A percentile compares a stretch with the other conserved stretches of the same genome.
phyloP scores from a whole-genome alignment of 37 sponge, comb jelly and placozoan species.

The Lycopodina hypogea region DNA sequence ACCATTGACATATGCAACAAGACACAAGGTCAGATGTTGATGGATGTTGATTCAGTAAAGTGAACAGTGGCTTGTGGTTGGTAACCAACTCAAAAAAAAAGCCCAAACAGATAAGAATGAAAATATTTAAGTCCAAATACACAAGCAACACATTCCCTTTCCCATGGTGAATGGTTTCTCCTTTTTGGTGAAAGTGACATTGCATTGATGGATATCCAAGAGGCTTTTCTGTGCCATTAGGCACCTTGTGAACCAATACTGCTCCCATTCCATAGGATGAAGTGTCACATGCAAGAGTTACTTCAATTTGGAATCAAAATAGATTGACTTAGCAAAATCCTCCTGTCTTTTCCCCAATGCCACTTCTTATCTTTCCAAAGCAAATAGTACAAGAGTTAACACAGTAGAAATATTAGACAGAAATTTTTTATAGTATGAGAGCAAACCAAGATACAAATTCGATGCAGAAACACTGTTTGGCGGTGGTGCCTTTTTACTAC shows the following conservation, averaged over 20 bases:
- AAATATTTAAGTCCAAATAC: constrained; percentile 14
- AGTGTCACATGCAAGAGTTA: constrained; percentile 12
- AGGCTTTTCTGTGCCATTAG: constrained; percentile 7
- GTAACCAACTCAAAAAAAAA: constrained; percentile 19
- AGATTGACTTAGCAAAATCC: constrained; percentile 13
- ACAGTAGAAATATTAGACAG: constrained; percentile 8
- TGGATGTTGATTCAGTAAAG: not conserved
- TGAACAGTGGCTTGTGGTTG: constrained; percentile 44
- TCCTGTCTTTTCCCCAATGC: constrained; percentile 7
- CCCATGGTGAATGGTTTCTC: not conserved
- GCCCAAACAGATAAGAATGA: constrained; percentile 11
- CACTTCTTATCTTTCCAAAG: not conserved
- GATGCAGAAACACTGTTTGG: constrained; percentile 5
- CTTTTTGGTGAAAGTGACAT: not conserved
- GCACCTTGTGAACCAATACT: not conserved
- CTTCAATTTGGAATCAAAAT: constrained; percentile 2
- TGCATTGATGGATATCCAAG: constrained; percentile 12
- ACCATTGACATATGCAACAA: constrained; percentile 17
- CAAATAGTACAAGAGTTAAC: not conserved
- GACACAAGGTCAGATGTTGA: constrained; percentile 25
- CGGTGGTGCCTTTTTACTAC: not conserved
- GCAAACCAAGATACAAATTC: constrained; percentile 14
- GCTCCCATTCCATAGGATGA: constrained; percentile 14
- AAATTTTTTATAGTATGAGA: constrained; percentile 22
- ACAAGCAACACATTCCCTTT: constrained; percentile 22